Percentiles rank a stretch among this genome's conserved stretches.
Conservation (phyloP, 2,888 invertebrate genomes). For the Drosophila lacicola region DNA sequence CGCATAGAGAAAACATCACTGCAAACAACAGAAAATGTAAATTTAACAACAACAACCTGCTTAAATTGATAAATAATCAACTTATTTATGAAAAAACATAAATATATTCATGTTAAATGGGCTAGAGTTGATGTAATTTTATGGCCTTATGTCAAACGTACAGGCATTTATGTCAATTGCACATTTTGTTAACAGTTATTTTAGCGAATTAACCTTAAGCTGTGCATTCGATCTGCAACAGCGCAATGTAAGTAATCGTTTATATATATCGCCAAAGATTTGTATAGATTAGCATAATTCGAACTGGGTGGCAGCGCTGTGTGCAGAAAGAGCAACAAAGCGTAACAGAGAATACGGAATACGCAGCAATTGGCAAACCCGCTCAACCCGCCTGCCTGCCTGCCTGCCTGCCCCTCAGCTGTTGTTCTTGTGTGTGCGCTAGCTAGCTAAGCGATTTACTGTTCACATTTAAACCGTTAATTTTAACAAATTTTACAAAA, state of each 20-base stretch:
- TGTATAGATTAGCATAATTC: neutral
- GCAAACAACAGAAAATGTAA: neutral
- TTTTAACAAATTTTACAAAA: conserved; percentile 23
- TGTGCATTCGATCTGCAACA: neutral
- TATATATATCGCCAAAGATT: neutral
- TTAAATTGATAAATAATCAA: neutral
- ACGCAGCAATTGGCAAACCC: conserved; percentile 27
- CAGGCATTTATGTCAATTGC: neutral
- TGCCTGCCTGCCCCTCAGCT: neutral
- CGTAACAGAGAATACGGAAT: conserved; percentile 21
- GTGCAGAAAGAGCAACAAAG: neutral
- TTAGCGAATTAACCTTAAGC: no score
- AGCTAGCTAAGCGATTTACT: conserved; percentile 20
- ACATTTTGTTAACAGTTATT: neutral
- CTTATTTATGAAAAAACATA: neutral
- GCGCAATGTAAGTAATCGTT: neutral
- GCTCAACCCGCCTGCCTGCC: conserved; percentile 24
- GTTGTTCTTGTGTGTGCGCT: conserved; percentile 32
- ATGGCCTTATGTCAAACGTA: neutral
- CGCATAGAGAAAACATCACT: neutral
- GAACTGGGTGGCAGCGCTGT: conserved; percentile 31
- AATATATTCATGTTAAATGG: neutral
- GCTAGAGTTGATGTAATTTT: neutral
- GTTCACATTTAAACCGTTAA: conserved; percentile 45
- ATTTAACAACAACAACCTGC: neutral